A percentile compares a stretch with the other conserved stretches of the same genome.
Conservation (phyloP, 2,888 invertebrate genomes). For the Cantharis rustica region DNA sequence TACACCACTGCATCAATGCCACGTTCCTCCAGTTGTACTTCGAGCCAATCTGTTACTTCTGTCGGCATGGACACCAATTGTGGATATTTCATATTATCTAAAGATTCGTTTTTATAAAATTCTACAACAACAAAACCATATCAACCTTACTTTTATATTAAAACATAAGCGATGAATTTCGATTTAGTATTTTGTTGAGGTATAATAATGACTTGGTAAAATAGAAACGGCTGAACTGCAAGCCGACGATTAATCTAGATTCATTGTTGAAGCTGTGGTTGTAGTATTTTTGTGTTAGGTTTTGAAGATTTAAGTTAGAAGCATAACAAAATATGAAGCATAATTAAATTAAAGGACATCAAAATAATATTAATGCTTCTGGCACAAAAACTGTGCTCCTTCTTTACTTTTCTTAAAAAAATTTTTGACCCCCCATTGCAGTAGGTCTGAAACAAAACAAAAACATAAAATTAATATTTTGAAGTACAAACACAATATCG, state of each 20-base stretch:
- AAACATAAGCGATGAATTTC: constrained; percentile 41
- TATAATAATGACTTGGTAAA: constrained; percentile 33
- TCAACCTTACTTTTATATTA: constrained; percentile 43
- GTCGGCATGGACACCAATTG: constrained; percentile 65
- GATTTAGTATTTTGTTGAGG: constrained; percentile 38
- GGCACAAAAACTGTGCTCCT: constrained; percentile 16
- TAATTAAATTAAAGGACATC: constrained; percentile 31
- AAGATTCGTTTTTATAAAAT: not conserved
- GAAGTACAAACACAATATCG: too few species aligned
- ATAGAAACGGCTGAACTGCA: constrained; percentile 37
- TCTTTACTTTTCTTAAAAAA: constrained; percentile 42
- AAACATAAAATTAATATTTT: not conserved
- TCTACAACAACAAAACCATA: not conserved
- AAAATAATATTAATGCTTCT: constrained; percentile 21
- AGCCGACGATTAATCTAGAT: constrained; percentile 33
- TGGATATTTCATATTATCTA: constrained; percentile 64
- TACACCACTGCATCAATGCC: constrained; percentile 74
- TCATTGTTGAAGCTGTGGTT: constrained; percentile 34
- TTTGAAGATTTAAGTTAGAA: constrained; percentile 20
- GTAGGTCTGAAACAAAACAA: constrained; percentile 42
- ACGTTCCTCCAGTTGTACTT: constrained; percentile 74
- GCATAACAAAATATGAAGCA: constrained; percentile 36
- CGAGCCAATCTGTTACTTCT: constrained; percentile 76
- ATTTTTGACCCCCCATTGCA: constrained; percentile 50
- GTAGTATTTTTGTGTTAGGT: not conserved